These are phyloP conservation scores for Dendronephthya gigantea DNA, from an alignment of 64 coral and sea anemone species.

Conservation along the genomic window DNA sequence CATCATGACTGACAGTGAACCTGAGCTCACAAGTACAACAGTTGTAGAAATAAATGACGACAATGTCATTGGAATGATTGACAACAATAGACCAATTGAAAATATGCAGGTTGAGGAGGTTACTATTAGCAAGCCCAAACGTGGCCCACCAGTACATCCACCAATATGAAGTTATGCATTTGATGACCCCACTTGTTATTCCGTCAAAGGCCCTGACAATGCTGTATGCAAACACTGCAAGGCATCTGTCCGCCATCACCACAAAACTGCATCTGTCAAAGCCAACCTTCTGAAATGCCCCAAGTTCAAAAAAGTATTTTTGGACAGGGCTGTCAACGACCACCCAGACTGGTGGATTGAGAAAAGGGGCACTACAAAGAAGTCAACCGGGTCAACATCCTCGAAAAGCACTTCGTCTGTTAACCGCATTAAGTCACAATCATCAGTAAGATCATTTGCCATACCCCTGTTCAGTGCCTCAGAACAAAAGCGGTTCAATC, in stretches of 20 bases:
- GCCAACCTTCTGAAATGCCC: too few species aligned
- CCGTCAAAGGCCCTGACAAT: neutral
- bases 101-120: neutral
- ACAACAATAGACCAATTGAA: neutral
- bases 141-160: neutral
- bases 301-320: too few species aligned
- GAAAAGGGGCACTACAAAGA: too few species aligned
- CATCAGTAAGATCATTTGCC: too few species aligned
- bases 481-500: too few species aligned
- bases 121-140: neutral
- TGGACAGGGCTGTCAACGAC: too few species aligned
- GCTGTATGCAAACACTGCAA: neutral
- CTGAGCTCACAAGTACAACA: neutral
- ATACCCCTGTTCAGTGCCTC: too few species aligned
- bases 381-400: too few species aligned
- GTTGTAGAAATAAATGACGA: neutral
- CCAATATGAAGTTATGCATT: neutral
- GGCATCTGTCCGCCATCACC: neutral
- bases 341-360: too few species aligned
- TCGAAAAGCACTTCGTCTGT: too few species aligned
- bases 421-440: too few species aligned
- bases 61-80: neutral
- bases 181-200: constrained; percentile 5
- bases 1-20: neutral
- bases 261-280: neutral